Percentiles rank a stretch among this genome's conserved stretches.
Evolutionary conservation across 2,888 invertebrate species (phyloP).

Genomic region (Sisyra nigra): DNA sequence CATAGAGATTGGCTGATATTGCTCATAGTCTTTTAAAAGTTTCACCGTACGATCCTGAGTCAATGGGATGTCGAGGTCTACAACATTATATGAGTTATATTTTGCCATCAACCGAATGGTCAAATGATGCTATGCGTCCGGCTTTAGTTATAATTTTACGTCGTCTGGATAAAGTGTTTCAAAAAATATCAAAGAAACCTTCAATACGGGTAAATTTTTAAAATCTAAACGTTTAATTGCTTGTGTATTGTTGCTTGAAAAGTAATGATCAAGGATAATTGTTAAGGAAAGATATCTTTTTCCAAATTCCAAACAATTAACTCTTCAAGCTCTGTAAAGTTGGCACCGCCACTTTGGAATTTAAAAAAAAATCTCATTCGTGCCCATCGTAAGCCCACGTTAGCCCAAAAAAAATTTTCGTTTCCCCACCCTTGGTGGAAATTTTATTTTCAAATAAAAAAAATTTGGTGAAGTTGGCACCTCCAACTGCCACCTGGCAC

Average conservation of each 20-base stretch:
- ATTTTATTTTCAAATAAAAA: too few species aligned
- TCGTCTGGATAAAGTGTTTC: constrained; percentile 89
- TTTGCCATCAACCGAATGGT: constrained; percentile 92
- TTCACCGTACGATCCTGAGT: constrained; percentile 93
- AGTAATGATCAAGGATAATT: too few species aligned
- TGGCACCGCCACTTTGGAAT: too few species aligned
- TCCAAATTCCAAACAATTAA: too few species aligned
- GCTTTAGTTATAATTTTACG: constrained; percentile 82
- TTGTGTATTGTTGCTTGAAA: not conserved
- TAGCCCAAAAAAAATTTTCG: too few species aligned
- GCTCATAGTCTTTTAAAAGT: constrained; percentile 94
- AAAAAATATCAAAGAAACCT: constrained; percentile 93
- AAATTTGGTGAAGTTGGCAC: too few species aligned
- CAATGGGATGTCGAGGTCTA: constrained; percentile 89
- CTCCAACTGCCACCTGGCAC: too few species aligned
- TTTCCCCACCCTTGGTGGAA: too few species aligned
- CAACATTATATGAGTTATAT: constrained; percentile 87
- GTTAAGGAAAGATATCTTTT: too few species aligned
- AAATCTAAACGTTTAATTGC: not conserved
- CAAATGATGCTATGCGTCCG: constrained; percentile 79
- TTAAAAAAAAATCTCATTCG: too few species aligned
- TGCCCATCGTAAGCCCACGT: too few species aligned
- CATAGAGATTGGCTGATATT: constrained; percentile 89
- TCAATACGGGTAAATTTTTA: constrained; percentile 42
- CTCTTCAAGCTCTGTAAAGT: too few species aligned